Percentiles rank a stretch among this genome's conserved stretches.
These are phyloP conservation scores for Lochmaea capreae DNA, from an alignment of 2,888 invertebrate species.

Conservation along the genomic window DNA sequence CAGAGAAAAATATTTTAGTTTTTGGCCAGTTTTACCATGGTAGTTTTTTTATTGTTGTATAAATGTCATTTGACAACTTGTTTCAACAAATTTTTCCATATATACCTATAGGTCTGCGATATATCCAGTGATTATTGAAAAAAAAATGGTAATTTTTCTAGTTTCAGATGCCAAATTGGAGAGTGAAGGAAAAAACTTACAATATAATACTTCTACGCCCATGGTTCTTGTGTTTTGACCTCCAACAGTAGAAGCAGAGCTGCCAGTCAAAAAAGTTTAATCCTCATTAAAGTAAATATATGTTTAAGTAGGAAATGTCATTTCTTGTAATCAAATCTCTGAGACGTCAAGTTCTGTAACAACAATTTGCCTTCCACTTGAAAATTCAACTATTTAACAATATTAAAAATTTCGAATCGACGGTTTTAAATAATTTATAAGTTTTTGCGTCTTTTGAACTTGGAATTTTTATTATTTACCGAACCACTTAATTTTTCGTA, in stretches of 20 bases:
- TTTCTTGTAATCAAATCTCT: conserved; percentile 51
- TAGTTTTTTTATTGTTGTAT: too few species aligned
- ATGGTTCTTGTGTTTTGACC: conserved; percentile 26
- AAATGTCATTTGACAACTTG: too few species aligned
- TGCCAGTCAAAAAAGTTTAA: conserved; percentile 28
- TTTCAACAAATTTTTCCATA: too few species aligned
- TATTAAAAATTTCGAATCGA: background rate
- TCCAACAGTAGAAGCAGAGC: conserved; percentile 1
- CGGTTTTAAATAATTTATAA: background rate
- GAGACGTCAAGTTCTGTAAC: conserved; percentile 28
- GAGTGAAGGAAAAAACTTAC: too few species aligned
- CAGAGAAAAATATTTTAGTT: too few species aligned
- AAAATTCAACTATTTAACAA: background rate
- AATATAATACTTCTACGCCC: background rate
- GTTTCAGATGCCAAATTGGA: too few species aligned
- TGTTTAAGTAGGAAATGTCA: conserved; percentile 53
- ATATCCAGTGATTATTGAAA: too few species aligned
- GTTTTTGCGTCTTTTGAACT: background rate
- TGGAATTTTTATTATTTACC: conserved; percentile 5
- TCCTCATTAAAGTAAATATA: conserved; percentile 41
- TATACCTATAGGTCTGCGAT: too few species aligned
- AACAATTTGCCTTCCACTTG: conserved; percentile 17
- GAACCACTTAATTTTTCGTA: conserved; percentile 6
- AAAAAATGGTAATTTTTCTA: too few species aligned
- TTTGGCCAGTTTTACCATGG: too few species aligned